Conservation (phyloP, 1,140 invertebrate genomes). For the Oppia nitens region DNA sequence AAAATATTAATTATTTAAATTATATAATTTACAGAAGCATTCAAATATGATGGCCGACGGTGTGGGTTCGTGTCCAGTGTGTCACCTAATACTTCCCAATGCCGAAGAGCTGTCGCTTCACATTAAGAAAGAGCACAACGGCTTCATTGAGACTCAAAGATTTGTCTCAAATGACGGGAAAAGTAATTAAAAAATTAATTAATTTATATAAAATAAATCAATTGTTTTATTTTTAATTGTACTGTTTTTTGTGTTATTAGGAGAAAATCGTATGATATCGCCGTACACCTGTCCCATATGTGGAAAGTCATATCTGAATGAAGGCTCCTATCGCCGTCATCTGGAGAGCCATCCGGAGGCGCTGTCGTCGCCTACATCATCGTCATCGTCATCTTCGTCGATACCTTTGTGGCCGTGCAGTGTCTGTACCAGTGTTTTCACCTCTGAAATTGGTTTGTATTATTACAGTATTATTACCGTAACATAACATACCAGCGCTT, state of each 20-base stretch:
- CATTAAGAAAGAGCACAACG: background rate
- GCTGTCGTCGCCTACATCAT: background rate
- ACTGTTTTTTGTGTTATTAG: conserved; percentile 16
- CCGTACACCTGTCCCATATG: conserved; percentile 86
- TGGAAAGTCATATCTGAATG: conserved; percentile 85
- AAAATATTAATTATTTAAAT: no score
- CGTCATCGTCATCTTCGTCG: conserved; percentile 6
- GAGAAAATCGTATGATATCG: conserved; percentile 75
- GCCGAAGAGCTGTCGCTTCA: background rate
- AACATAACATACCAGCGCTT: conserved; percentile 1
- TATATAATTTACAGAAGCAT: no score
- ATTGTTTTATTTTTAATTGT: background rate
- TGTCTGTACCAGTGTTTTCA: conserved; percentile 81
- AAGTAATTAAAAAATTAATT: background rate
- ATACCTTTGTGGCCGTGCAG: conserved; percentile 44
- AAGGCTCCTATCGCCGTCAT: conserved; percentile 77
- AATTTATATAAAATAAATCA: background rate
- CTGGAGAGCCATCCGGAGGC: conserved; percentile 52
- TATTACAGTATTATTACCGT: background rate
- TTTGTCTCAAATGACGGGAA: background rate
- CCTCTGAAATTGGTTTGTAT: conserved; percentile 65
- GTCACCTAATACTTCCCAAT: background rate
- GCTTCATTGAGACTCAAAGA: background rate
- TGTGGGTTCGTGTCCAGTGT: background rate
- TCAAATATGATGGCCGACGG: background rate